These are phyloP conservation scores for Laupala kohalensis DNA, from an alignment of 1,140 invertebrate genomes.

Conservation along the genomic window DNA sequence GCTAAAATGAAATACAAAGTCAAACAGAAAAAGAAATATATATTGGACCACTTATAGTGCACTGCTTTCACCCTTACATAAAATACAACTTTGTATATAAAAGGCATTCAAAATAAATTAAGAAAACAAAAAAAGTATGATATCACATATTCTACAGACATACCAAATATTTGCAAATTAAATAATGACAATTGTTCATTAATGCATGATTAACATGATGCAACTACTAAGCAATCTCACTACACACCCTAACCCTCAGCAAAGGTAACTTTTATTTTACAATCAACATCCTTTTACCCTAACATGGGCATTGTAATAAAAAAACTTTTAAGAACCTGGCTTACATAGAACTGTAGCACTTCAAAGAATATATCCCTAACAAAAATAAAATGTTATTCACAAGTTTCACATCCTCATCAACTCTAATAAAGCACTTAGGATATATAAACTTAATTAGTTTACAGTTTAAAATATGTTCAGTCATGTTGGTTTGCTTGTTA, in stretches of 20 bases:
- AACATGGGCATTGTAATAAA: neutral
- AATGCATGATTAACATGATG: neutral
- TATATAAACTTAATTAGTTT: neutral
- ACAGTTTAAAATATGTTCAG: neutral
- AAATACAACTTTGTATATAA: neutral
- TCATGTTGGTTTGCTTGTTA: neutral
- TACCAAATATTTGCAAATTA: neutral
- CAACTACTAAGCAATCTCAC: neutral
- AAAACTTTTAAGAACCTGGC: neutral
- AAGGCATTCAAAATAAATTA: neutral
- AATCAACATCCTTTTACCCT: neutral
- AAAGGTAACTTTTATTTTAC: neutral
- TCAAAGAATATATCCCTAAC: neutral
- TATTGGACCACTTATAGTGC: neutral
- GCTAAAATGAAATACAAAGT: neutral
- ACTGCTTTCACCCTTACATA: neutral
- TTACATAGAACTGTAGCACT: neutral
- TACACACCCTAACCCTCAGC: neutral
- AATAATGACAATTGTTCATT: neutral
- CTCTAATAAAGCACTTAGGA: neutral
- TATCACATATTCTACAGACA: neutral
- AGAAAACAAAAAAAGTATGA: neutral
- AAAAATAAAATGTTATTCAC: neutral
- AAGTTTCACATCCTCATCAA: neutral
- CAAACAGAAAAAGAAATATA: neutral